Evolutionary conservation across 1,140 invertebrate genomes (phyloP).

Genomic region (Pteromalus puparum): DNA sequence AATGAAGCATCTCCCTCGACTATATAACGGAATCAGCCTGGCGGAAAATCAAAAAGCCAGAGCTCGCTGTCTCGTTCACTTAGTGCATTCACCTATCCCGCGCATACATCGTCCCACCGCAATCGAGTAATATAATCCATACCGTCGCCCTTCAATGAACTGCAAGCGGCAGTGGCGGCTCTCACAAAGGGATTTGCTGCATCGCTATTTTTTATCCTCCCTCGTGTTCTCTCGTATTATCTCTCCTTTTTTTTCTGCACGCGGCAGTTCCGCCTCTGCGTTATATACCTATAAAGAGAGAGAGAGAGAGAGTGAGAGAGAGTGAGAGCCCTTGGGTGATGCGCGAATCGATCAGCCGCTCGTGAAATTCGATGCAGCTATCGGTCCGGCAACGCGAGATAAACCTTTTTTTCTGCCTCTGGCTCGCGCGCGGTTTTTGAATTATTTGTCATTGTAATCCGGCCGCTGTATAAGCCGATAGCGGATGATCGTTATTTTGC

Average conservation of each 20-base stretch:
- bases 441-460: no score
- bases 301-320: no score
- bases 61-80: neutral
- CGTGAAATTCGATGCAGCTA: constrained; percentile 42
- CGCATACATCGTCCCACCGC: neutral
- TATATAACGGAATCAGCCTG: neutral
- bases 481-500: no score
- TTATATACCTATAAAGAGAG: no score
- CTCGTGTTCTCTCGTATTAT: neutral
- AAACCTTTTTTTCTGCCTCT: neutral
- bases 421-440: no score
- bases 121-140: constrained; percentile 20
- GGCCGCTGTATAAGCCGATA: no score
- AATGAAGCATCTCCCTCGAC: neutral
- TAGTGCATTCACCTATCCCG: neutral
- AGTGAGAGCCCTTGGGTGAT: neutral
- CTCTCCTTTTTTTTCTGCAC: neutral
- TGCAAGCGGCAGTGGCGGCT: neutral
- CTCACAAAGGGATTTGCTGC: neutral
- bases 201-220: constrained; percentile 11
- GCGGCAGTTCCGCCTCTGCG: neutral
- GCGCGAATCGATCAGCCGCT: constrained; percentile 34
- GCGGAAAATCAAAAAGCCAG: constrained; percentile 15
- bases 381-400: constrained; percentile 33
- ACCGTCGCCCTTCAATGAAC: constrained; percentile 15